Evolutionary conservation across 2,888 invertebrate genomes (phyloP).

Genomic region (Resseliella maxima): DNA sequence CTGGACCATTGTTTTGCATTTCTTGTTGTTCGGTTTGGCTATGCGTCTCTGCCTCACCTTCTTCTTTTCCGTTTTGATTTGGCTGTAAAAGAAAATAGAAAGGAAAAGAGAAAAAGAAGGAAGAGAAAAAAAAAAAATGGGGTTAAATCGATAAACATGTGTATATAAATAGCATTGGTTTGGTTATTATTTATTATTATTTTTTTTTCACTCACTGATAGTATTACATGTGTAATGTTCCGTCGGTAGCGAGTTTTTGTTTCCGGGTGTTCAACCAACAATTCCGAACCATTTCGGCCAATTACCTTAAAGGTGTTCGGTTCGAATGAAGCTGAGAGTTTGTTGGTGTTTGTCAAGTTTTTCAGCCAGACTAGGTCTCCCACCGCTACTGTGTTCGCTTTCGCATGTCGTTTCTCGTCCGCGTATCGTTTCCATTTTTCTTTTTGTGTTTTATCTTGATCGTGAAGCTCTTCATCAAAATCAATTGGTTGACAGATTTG

Average conservation of each 20-base stretch:
- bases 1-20: no score
- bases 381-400: constrained; percentile 54
- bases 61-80: no score
- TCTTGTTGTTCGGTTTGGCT: no score
- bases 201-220: no score
- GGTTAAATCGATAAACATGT: no score
- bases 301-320: constrained; percentile 57
- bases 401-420: constrained; percentile 57
- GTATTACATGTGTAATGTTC: constrained; percentile 58
- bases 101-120: no score
- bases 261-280: constrained; percentile 53
- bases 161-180: no score
- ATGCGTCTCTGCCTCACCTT: no score
- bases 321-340: constrained; percentile 56
- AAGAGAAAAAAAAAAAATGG: no score
- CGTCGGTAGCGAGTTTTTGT: background rate
- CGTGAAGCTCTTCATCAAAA: constrained; percentile 51
- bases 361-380: constrained; percentile 58
- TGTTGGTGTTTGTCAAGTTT: constrained; percentile 56
- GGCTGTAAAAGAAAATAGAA: no score
- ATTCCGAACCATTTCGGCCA: constrained; percentile 49
- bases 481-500: constrained; percentile 56
- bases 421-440: constrained; percentile 57
- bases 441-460: constrained; percentile 58
- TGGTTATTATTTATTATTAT: no score